These are phyloP conservation scores for Asobara japonica DNA, from an alignment of 1,140 invertebrate species.

Conservation along the genomic window DNA sequence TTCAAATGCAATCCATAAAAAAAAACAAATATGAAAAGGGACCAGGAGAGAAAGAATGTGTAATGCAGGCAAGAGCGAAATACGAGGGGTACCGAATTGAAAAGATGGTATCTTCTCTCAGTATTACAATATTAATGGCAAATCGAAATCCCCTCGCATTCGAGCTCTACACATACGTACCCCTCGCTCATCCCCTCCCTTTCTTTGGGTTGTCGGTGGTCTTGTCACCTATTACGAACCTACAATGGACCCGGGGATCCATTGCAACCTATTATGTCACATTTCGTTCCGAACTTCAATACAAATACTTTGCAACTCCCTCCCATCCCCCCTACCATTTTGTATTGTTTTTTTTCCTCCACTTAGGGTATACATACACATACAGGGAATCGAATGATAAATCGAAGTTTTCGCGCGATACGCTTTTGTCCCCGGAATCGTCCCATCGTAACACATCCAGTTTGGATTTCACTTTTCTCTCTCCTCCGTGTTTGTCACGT, in stretches of 20 bases:
- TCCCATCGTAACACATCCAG: slow-evolving; percentile 20
- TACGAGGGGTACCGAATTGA: neutral
- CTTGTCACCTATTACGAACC: slow-evolving; percentile 64
- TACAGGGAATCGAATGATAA: slow-evolving; percentile 54
- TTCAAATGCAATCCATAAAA: neutral
- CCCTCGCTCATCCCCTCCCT: neutral
- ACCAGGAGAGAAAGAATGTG: neutral
- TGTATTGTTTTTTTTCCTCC: neutral
- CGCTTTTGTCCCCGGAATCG: slow-evolving; percentile 56
- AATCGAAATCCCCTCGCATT: slow-evolving; percentile 52
- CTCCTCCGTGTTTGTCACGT: neutral
- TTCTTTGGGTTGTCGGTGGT: slow-evolving; percentile 50
- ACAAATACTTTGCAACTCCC: slow-evolving; percentile 58
- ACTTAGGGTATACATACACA: slow-evolving; percentile 15
- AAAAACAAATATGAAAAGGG: slow-evolving; percentile 1
- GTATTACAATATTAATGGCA: slow-evolving; percentile 61
- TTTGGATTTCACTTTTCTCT: neutral
- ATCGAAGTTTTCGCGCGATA: slow-evolving; percentile 63
- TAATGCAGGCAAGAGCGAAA: neutral
- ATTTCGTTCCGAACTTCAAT: slow-evolving; percentile 65
- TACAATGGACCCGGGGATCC: slow-evolving; percentile 61
- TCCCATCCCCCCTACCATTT: neutral
- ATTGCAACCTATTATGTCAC: slow-evolving; percentile 64
- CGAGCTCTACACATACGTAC: neutral
- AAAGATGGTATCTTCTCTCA: slow-evolving; percentile 18